Percentiles rank a stretch among this genome's conserved stretches.
Evolutionary conservation across 2,888 invertebrate species (phyloP).

Genomic region (Pantelozetes paolii): DNA sequence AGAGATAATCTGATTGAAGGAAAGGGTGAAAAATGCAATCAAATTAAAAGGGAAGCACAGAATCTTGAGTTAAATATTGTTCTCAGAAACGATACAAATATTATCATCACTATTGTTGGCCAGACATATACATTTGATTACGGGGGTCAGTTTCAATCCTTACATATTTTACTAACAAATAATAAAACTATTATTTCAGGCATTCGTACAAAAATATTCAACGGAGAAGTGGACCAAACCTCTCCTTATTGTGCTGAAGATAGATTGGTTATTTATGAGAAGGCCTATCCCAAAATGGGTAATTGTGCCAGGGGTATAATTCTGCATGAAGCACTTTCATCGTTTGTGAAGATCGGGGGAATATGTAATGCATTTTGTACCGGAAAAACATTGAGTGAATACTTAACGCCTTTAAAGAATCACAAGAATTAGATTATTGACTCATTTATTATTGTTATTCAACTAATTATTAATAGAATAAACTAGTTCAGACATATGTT

Average conservation of each 20-base stretch:
- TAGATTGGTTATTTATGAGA: background rate
- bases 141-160: background rate
- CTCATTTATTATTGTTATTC: no score
- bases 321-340: background rate
- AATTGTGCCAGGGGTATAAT: background rate
- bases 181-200: no score
- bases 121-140: background rate
- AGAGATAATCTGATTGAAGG: background rate
- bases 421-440: background rate
- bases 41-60: background rate
- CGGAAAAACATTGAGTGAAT: background rate
- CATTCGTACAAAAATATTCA: background rate
- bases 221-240: background rate
- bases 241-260: background rate
- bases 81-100: background rate
- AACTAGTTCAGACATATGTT: no score
- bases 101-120: background rate
- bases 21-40: background rate
- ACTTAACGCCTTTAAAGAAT: background rate
- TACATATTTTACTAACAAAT: background rate
- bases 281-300: background rate
- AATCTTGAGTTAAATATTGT: background rate
- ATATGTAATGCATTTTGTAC: background rate
- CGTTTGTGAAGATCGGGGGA: background rate
- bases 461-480: no score